Evolutionary conservation across 1,140 invertebrate species (phyloP).

Genomic region (Anastrepha obliqua): DNA sequence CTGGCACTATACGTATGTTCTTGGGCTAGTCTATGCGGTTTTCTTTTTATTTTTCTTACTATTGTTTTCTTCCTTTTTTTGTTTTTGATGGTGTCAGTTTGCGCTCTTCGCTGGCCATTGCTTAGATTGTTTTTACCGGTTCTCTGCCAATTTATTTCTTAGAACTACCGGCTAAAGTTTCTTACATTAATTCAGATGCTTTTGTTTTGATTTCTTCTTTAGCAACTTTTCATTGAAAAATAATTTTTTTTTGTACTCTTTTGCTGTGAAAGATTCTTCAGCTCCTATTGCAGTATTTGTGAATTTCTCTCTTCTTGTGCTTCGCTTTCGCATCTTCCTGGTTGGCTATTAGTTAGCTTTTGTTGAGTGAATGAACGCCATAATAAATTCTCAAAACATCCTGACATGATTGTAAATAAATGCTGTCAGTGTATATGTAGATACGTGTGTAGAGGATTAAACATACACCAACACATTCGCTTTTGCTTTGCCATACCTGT

Average conservation of each 20-base stretch:
- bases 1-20: neutral
- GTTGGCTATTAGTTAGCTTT: conserved; percentile 5
- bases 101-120: neutral
- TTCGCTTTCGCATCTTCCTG: neutral
- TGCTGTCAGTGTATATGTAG: neutral
- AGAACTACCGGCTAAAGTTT: neutral
- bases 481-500: neutral
- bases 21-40: neutral
- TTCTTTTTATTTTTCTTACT: neutral
- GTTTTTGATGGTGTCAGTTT: neutral
- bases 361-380: conserved; percentile 19
- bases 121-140: neutral
- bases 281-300: neutral
- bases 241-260: too few species aligned
- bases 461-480: neutral
- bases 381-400: conserved; percentile 46
- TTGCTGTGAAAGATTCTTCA: neutral
- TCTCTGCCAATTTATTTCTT: neutral
- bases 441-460: neutral
- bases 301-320: neutral
- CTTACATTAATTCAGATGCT: neutral
- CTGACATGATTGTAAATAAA: conserved; percentile 29
- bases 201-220: neutral
- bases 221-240: conserved; percentile 21
- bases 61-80: neutral